Evolutionary conservation across 2,797 vertebrate species (phyloP).

Genomic region (Naso thynnoides): DNA sequence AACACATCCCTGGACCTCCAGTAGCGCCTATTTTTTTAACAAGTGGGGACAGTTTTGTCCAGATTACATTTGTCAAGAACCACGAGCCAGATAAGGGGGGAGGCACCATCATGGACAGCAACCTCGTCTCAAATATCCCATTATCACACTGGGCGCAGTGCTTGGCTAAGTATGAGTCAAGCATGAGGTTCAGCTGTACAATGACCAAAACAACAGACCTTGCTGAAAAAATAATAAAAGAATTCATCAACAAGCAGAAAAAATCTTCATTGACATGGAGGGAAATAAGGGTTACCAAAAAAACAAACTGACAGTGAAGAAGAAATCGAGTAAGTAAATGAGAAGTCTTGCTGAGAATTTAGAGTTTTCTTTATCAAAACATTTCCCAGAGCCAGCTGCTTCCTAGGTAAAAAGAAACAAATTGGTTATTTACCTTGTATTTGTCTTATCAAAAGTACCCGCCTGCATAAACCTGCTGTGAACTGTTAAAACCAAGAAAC

Average conservation of each 20-base stretch:
- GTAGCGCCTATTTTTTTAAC: conserved; percentile 51
- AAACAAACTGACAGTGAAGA: conserved; percentile 41
- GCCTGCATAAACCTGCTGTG: neutral
- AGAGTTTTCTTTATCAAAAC: conserved; percentile 37
- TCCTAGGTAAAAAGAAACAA: conserved; percentile 31
- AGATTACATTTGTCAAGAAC: conserved; percentile 64
- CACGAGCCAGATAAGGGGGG: conserved; percentile 30
- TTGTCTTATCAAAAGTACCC: conserved; percentile 7
- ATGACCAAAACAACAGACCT: conserved; percentile 35
- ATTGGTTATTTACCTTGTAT: conserved; percentile 2
- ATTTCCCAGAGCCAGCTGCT: conserved; percentile 45
- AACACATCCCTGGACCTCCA: conserved; percentile 74
- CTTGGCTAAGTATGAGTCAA: conserved; percentile 46
- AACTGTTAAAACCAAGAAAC: conserved; percentile 4
- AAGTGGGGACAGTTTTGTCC: conserved; percentile 44
- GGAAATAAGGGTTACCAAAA: conserved; percentile 37
- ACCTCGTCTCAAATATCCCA: conserved; percentile 50
- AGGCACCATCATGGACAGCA: conserved; percentile 35
- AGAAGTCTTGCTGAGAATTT: conserved; percentile 22
- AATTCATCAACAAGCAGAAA: conserved; percentile 42
- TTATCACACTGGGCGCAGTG: conserved; percentile 46
- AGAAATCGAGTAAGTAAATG: conserved; percentile 4
- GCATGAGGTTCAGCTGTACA: conserved; percentile 45
- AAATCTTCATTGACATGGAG: conserved; percentile 30
- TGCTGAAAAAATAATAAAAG: conserved; percentile 25